Base-by-base conservation (phyloP, 1,140 invertebrate species). In the Hyposmocoma kahamanoa region DNA sequence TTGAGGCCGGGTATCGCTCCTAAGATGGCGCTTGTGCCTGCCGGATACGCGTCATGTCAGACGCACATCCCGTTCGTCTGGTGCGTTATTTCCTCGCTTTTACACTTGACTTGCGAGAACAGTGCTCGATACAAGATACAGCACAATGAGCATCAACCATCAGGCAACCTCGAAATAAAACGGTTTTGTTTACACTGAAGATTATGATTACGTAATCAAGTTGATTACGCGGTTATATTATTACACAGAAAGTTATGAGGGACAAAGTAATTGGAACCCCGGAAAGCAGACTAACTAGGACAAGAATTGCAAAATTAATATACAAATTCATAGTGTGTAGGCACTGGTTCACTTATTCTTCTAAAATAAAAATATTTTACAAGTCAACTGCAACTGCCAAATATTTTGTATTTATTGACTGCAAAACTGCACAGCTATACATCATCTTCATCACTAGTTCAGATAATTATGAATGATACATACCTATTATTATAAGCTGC, bases 21-120 rank as follows among this genome's bases (percentile, higher is more conserved):
- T 58, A 71, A 71, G 67, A 74, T 70, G 72, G 67, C 47, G 59
- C 59, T 57, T 67, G 53, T 56, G 53, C 48, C 43, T 53, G 45
- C 62, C 68, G 79, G 79, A 81, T 66, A 59, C 63, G 62, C 76
- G 75, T 83, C 76, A 83, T 53, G 60, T 75, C 74, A 61, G 68
- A 81, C 77, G 75, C 69, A 78, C 74, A 79, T 84, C 77, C 77
- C 41, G 34, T 44, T 70, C 68, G 47, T 64, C 64, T 57, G 53
- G 56, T 62, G 62, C 57, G 60, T 74, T 75, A 72, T 79, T 75
- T 69, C 65, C 63, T 62, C 59, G 62, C 67, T 71, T 72, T 74
- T 72, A 70, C 64, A 70, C 67, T 67, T 53, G 47, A 42, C 30
- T 50, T 36, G 15, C 24, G 20, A 60, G 38, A 47, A 38, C 21